Percentiles rank a stretch among this genome's conserved stretches.
Conservation (phyloP, 2,888 invertebrate genomes). For the Pterobdella sp. region DNA sequence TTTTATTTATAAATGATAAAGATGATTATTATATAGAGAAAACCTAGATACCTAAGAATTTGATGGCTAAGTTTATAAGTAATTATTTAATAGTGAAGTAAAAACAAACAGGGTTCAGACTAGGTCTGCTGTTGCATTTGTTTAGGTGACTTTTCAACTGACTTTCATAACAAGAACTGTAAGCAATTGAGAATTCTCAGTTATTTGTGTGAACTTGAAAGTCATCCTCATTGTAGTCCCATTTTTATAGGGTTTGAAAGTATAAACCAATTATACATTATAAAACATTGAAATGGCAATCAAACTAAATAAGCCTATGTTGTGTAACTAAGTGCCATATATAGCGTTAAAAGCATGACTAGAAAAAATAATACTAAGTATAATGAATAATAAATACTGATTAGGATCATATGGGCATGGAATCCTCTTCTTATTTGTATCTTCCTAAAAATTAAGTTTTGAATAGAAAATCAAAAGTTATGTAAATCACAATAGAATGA, state of each 20-base stretch:
- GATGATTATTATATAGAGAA: not conserved
- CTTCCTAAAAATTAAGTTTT: conserved; percentile 19
- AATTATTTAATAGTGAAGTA: no score
- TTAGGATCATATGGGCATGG: conserved; percentile 36
- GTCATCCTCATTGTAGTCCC: no score
- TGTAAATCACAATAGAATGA: not conserved
- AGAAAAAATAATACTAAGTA: not conserved
- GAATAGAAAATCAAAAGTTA: not conserved
- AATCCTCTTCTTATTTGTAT: conserved; percentile 30
- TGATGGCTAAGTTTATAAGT: not conserved
- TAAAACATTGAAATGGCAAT: not conserved
- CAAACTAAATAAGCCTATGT: not conserved
- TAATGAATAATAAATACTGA: conserved; percentile 30
- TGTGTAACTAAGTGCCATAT: not conserved
- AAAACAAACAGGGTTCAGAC: conserved; percentile 38
- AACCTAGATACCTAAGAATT: not conserved
- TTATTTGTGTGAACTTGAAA: no score
- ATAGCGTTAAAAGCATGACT: not conserved
- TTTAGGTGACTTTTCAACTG: conserved; percentile 50
- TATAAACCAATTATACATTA: no score
- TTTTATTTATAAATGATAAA: not conserved
- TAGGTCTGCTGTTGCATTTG: conserved; percentile 49
- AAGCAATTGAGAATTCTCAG: conserved; percentile 32
- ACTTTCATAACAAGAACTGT: conserved; percentile 51
- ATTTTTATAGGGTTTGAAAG: no score